These are phyloP conservation scores for Sphenopsis melanotis DNA, from an alignment of 2,797 vertebrate species.

Conservation along the genomic window DNA sequence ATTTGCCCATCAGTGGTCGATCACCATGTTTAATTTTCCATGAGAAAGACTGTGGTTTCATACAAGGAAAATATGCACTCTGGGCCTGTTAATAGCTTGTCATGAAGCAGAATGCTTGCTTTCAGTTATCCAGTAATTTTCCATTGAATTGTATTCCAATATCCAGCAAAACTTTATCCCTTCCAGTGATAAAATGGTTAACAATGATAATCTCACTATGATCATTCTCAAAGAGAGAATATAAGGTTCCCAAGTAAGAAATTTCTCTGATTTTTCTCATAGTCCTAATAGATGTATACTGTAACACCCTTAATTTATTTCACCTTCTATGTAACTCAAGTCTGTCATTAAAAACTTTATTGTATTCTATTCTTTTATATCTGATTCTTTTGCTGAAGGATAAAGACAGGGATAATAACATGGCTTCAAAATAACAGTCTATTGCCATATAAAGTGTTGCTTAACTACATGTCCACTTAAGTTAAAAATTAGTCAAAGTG, in stretches of 20 bases:
- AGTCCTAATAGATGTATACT: background rate
- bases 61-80: background rate
- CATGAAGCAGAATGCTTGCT: background rate
- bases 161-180: background rate
- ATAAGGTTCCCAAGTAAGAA: background rate
- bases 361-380: background rate
- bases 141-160: background rate
- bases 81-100: background rate
- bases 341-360: background rate
- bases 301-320: background rate
- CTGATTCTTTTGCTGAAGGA: background rate
- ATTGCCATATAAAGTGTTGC: background rate
- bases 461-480: background rate
- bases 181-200: background rate
- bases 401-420: background rate
- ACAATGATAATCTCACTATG: background rate
- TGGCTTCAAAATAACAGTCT: background rate
- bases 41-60: background rate
- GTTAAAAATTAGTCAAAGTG: background rate
- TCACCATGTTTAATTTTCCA: background rate
- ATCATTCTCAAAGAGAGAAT: background rate
- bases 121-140: background rate
- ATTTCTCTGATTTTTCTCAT: background rate
- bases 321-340: background rate
- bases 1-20: background rate